Conservation (phyloP, 2,888 invertebrate genomes). For the Archaeoteleia sp. region DNA sequence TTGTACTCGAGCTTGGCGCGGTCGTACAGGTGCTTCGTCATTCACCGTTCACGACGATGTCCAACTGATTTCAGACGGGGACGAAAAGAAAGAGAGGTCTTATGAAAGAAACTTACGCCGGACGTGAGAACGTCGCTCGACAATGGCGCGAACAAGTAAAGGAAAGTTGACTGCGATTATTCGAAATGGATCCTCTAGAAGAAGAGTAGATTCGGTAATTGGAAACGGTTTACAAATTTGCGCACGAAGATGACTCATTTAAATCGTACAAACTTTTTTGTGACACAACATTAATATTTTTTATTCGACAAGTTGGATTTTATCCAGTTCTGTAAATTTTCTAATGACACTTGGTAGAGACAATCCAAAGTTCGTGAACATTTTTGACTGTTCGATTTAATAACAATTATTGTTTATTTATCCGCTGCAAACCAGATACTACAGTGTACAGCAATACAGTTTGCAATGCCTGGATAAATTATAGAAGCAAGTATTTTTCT, state of each 20-base stretch:
- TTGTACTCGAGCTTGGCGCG: conserved; percentile 52
- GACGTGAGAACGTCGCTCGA: conserved; percentile 36
- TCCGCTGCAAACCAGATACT: no score
- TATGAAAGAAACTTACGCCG: conserved; percentile 4
- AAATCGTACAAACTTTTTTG: no score
- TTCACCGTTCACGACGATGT: conserved; percentile 25
- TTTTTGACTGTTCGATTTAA: no score
- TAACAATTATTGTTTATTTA: no score
- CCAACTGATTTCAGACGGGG: conserved; percentile 12
- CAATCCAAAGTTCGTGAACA: no score
- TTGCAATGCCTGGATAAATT: no score
- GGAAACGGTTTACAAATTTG: conserved; percentile 9
- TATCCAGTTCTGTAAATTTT: no score
- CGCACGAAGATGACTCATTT: conserved; percentile 6
- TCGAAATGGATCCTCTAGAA: background rate
- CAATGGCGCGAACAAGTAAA: background rate
- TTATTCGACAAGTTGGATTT: no score
- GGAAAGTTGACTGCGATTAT: conserved; percentile 3
- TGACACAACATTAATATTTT: no score
- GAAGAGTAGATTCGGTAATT: no score
- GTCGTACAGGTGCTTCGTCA: conserved; percentile 57
- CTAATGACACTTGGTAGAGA: no score
- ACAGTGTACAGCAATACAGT: no score
- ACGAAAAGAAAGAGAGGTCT: conserved; percentile 18
- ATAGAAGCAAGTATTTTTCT: conserved; percentile 3